Conservation (phyloP, 2,113 vertebrate genomes). For the Campylomormyrus tamandua region DNA sequence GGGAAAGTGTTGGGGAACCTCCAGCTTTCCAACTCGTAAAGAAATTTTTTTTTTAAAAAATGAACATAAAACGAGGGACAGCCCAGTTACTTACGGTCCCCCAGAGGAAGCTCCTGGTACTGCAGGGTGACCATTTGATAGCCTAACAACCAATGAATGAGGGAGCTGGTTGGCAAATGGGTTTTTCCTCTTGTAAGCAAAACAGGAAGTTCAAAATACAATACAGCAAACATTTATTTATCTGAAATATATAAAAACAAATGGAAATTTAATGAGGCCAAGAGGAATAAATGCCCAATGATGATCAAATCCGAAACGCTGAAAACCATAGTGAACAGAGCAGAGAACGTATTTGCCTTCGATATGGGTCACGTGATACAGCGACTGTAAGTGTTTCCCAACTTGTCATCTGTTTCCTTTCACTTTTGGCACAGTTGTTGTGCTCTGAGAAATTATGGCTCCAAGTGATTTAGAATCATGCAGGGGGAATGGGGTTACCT, state of each 20-base stretch:
- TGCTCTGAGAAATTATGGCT: not conserved
- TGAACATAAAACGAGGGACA: not conserved
- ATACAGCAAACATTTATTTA: not conserved
- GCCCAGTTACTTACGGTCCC: not conserved
- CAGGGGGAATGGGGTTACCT: not conserved
- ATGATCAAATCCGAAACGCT: not conserved
- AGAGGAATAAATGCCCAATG: not conserved
- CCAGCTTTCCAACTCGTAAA: not conserved
- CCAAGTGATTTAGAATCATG: not conserved
- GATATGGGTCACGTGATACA: not conserved
- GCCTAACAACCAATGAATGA: not conserved
- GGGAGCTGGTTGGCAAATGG: too few species aligned
- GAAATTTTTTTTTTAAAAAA: too few species aligned
- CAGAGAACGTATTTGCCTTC: not conserved
- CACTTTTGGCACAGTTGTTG: not conserved
- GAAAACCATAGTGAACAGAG: not conserved
- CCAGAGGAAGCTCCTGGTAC: not conserved
- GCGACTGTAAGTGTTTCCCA: not conserved
- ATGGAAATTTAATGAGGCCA: not conserved
- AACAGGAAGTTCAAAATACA: not conserved
- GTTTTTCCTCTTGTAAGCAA: not conserved
- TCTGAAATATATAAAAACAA: not conserved
- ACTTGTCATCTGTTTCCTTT: not conserved
- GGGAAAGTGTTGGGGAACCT: too few species aligned
- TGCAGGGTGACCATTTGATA: not conserved